Conservation (phyloP, 1,140 invertebrate species). For the Drosophila grimshawi region DNA sequence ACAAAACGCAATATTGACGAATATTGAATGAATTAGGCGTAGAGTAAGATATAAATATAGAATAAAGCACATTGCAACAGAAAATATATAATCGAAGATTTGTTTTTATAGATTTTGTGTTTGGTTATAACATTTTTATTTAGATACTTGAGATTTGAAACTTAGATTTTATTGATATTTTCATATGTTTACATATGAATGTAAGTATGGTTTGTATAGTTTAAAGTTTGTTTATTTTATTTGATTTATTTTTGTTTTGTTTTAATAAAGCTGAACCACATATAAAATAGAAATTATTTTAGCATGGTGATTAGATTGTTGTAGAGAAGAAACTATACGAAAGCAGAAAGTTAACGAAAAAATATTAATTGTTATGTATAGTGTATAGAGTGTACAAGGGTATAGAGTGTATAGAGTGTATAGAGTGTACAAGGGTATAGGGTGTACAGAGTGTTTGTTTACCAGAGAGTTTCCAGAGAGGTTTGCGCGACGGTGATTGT, state of each 20-base stretch:
- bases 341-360: conserved; percentile 44
- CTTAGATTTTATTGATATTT: conserved; percentile 38
- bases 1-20: conserved; percentile 19
- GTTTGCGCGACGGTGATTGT: conserved; percentile 34
- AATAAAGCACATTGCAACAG: conserved; percentile 19
- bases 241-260: conserved; percentile 21
- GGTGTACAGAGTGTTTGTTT: conserved; percentile 10
- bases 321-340: conserved; percentile 40
- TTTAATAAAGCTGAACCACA: conserved; percentile 83
- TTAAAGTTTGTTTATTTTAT: conserved; percentile 20
- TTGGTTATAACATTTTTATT: conserved; percentile 37
- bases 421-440: conserved; percentile 18
- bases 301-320: conserved; percentile 75
- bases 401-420: conserved; percentile 11
- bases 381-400: conserved; percentile 9
- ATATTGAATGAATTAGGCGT: background rate
- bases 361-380: conserved; percentile 29
- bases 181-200: conserved; percentile 15
- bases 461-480: conserved; percentile 37
- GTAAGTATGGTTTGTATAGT: conserved; percentile 28
- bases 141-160: conserved; percentile 11
- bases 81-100: conserved; percentile 16
- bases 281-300: conserved; percentile 84
- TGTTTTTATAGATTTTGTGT: conserved; percentile 15
- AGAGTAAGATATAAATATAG: background rate